Evolutionary conservation across 2,113 vertebrate genomes (phyloP).

Genomic region (Pitta sordida): DNA sequence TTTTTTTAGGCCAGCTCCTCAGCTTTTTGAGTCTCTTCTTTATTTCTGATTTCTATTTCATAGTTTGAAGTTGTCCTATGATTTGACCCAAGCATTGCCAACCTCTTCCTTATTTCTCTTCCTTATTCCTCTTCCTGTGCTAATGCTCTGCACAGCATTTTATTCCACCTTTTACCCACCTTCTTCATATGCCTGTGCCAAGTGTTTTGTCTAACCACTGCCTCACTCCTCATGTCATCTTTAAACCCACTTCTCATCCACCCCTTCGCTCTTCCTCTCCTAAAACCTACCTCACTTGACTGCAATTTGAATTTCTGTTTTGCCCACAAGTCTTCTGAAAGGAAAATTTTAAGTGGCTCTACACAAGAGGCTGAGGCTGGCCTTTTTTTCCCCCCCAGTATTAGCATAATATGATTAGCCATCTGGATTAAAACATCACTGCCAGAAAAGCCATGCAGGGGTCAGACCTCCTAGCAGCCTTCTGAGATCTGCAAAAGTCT

Average conservation of each 20-base stretch:
- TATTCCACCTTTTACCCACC: neutral
- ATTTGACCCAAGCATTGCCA: neutral
- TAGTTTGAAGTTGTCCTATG: neutral
- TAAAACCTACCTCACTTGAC: neutral
- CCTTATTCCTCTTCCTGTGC: neutral
- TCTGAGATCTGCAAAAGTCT: neutral
- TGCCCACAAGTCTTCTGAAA: neutral
- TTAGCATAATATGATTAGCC: neutral
- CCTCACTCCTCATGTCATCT: neutral
- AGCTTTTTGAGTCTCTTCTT: neutral
- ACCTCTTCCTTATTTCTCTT: neutral
- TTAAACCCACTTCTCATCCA: neutral
- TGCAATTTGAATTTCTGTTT: neutral
- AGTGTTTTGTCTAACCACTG: neutral
- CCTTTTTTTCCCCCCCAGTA: neutral
- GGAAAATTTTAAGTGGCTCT: neutral
- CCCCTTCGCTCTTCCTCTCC: neutral
- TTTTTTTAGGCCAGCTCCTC: neutral
- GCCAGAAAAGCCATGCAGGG: neutral
- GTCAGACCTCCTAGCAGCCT: neutral
- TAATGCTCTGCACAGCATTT: neutral
- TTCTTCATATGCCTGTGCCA: neutral
- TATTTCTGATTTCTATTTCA: neutral
- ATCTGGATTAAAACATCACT: neutral
- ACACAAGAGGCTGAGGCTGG: neutral